These are phyloP conservation scores for Anolis carolinensis DNA, from an alignment of 2,113 vertebrate genomes.

Conservation along the genomic window DNA sequence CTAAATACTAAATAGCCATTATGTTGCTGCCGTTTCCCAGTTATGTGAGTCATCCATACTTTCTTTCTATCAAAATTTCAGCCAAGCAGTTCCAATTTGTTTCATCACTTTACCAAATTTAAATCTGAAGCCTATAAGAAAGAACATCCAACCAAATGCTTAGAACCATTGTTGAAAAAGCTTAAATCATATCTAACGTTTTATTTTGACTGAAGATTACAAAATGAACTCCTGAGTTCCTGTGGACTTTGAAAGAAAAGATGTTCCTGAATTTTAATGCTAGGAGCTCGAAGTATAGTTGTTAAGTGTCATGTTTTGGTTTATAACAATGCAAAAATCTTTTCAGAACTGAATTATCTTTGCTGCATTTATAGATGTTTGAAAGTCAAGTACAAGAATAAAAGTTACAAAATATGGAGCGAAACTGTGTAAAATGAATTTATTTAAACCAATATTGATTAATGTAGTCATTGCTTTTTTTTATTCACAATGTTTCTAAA, in stretches of 20 bases:
- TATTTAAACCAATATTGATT: neutral
- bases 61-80: neutral
- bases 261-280: neutral
- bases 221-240: neutral
- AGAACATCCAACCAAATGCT: neutral
- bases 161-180: neutral
- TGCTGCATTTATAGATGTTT: neutral
- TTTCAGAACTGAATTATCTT: neutral
- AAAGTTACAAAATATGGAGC: neutral
- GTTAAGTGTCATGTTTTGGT: neutral
- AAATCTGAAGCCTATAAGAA: neutral
- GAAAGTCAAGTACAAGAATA: neutral
- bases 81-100: neutral
- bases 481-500: neutral
- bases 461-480: neutral
- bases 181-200: neutral
- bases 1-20: neutral
- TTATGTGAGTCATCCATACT: neutral
- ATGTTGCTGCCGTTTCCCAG: neutral
- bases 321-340: neutral
- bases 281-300: neutral
- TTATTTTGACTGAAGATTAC: neutral
- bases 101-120: neutral
- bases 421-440: neutral
- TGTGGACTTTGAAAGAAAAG: neutral